These are phyloP conservation scores for Rhyacophila evoluta DNA, from an alignment of 2,888 invertebrate genomes.

Conservation along the genomic window DNA sequence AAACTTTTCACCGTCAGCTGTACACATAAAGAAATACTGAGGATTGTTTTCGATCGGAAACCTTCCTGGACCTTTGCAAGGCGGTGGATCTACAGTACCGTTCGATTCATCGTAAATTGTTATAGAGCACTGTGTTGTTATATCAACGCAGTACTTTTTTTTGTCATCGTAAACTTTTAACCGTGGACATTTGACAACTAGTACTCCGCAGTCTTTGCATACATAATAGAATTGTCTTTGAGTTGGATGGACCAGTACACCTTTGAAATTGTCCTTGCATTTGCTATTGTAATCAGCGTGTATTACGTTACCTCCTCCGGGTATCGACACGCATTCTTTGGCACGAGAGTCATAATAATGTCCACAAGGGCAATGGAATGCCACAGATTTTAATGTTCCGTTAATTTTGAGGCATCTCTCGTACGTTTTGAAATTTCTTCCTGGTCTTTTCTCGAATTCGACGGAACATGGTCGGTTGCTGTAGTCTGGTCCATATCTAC, in stretches of 20 bases:
- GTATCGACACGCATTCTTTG: constrained; percentile 41
- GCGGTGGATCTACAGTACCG: constrained; percentile 56
- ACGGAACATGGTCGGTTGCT: background rate
- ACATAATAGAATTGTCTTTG: constrained; percentile 63
- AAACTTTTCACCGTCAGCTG: constrained; percentile 55
- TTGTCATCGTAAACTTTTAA: constrained; percentile 58
- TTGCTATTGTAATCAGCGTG: constrained; percentile 55
- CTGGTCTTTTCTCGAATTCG: constrained; percentile 46
- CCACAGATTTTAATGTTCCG: constrained; percentile 36
- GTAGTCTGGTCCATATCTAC: constrained; percentile 18
- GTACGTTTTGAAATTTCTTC: constrained; percentile 42
- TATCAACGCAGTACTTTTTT: constrained; percentile 55
- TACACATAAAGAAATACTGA: constrained; percentile 60
- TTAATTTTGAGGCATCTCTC: constrained; percentile 44
- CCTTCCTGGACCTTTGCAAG: constrained; percentile 58
- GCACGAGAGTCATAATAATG: constrained; percentile 44
- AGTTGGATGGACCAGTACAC: constrained; percentile 61
- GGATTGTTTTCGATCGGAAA: constrained; percentile 61
- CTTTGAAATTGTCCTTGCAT: constrained; percentile 60
- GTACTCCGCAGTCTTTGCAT: constrained; percentile 61
- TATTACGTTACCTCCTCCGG: constrained; percentile 57
- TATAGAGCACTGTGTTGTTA: constrained; percentile 45
- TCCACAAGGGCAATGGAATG: constrained; percentile 43
- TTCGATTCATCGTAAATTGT: constrained; percentile 56
- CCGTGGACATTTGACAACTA: constrained; percentile 62